A percentile compares a stretch with the other conserved stretches of the same genome.
Evolutionary conservation across 2,797 vertebrate species (phyloP).

Genomic region (Acanthurus tractus): DNA sequence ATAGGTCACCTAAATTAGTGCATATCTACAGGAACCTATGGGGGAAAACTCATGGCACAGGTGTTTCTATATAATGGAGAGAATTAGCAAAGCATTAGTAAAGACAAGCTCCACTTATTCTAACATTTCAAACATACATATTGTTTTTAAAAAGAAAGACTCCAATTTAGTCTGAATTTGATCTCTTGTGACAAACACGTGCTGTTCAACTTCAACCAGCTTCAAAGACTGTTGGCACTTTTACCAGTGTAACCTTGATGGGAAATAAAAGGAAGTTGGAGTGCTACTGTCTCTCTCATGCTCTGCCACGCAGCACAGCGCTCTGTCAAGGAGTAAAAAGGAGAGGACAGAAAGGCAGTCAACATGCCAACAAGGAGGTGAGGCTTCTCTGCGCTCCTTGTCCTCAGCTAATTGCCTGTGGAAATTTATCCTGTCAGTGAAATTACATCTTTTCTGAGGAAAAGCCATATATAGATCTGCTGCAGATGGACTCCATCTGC

Average conservation of each 20-base stretch:
- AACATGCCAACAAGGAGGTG: conserved; percentile 47
- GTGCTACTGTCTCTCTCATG: conserved; percentile 39
- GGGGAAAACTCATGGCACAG: conserved; percentile 58
- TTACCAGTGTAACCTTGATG: conserved; percentile 53
- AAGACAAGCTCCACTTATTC: conserved; percentile 48
- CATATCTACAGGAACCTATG: conserved; percentile 67
- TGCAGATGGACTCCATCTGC: conserved; percentile 22
- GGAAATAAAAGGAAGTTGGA: conserved; percentile 49
- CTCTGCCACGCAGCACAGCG: conserved; percentile 41
- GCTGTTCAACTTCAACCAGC: conserved; percentile 11
- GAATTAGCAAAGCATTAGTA: conserved; percentile 29
- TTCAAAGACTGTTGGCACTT: conserved; percentile 41
- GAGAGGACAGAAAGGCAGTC: conserved; percentile 57
- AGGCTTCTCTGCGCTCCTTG: conserved; percentile 45
- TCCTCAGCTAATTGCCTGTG: conserved; percentile 62
- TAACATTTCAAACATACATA: background rate
- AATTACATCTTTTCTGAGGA: conserved; percentile 44
- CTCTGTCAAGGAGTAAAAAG: conserved; percentile 60
- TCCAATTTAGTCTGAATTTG: background rate
- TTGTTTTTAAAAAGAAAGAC: background rate
- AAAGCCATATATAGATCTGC: conserved; percentile 21
- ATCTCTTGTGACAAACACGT: background rate
- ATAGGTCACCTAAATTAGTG: conserved; percentile 78
- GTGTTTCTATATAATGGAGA: conserved; percentile 61
- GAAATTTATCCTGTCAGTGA: conserved; percentile 58